A percentile compares a stretch with the other conserved stretches of the same genome.
Conservation (phyloP, 2,888 invertebrate species). For the Apotomis capreana region DNA sequence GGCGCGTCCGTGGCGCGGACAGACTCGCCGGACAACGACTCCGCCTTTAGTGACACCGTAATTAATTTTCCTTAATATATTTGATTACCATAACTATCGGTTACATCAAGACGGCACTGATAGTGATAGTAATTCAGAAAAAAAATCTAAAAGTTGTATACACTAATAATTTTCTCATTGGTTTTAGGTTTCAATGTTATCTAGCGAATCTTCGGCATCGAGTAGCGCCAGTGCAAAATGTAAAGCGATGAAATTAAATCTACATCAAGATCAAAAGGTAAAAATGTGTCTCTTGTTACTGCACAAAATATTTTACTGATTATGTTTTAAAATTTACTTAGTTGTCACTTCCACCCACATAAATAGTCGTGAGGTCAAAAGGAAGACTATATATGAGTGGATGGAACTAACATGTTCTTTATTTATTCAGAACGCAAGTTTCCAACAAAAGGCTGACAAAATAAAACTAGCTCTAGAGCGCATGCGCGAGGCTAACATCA, state of each 20-base stretch:
- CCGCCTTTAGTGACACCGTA: conserved; percentile 98
- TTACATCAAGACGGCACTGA: too few species aligned
- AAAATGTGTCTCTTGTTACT: neutral
- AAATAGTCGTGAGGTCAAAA: too few species aligned
- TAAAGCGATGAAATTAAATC: conserved; percentile 71
- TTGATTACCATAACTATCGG: neutral
- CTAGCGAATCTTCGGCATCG: conserved; percentile 96
- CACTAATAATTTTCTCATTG: conserved; percentile 27
- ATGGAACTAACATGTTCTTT: neutral
- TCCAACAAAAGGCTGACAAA: conserved; percentile 95
- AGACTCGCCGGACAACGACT: conserved; percentile 98
- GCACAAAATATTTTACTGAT: too few species aligned
- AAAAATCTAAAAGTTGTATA: too few species aligned
- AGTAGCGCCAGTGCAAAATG: conserved; percentile 89
- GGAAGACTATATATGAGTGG: too few species aligned
- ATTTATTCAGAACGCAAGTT: conserved; percentile 85
- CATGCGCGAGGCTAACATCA: conserved; percentile 96
- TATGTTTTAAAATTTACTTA: too few species aligned
- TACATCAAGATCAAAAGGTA: conserved; percentile 74
- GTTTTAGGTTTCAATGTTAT: conserved; percentile 90
- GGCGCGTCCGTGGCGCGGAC: conserved; percentile 84
- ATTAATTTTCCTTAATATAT: conserved; percentile 80
- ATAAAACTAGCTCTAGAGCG: conserved; percentile 98
- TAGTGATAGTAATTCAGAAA: too few species aligned
- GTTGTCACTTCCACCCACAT: too few species aligned